Conservation (phyloP, 2,113 vertebrate genomes). For the Forbesichthys papilliferus region DNA sequence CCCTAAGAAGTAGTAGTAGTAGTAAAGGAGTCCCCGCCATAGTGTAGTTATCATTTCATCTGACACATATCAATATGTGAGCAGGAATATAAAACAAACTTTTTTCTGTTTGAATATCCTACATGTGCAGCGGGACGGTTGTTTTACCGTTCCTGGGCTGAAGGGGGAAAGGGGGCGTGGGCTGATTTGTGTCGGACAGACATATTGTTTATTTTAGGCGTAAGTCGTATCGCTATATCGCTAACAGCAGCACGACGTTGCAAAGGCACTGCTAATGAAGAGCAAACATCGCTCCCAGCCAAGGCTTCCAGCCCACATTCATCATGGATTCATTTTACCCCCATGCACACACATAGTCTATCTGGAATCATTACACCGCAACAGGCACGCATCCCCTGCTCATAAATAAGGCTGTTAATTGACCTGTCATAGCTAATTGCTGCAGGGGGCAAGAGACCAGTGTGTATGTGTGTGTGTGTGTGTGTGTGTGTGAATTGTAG, state of each 20-base stretch:
- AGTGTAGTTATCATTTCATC: too few species aligned
- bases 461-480: not conserved
- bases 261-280: slow-evolving; percentile 62
- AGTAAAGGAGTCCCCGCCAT: too few species aligned
- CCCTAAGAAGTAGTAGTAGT: too few species aligned
- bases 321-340: slow-evolving; percentile 71
- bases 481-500: not conserved
- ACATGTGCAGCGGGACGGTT: too few species aligned
- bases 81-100: too few species aligned
- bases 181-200: too few species aligned
- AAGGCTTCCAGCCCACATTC: slow-evolving; percentile 63
- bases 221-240: too few species aligned
- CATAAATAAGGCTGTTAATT: slow-evolving; percentile 75
- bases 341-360: slow-evolving; percentile 55
- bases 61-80: too few species aligned
- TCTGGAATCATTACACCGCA: slow-evolving; percentile 73
- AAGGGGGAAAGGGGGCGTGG: too few species aligned
- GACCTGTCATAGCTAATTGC: slow-evolving; percentile 75
- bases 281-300: slow-evolving; percentile 55
- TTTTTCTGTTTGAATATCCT: too few species aligned
- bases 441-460: slow-evolving; percentile 61
- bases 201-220: too few species aligned
- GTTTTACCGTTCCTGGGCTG: too few species aligned
- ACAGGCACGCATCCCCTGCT: slow-evolving; percentile 62
- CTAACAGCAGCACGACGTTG: slow-evolving; percentile 6